Conservation (phyloP, 1,140 invertebrate species). For the Atta texana region DNA sequence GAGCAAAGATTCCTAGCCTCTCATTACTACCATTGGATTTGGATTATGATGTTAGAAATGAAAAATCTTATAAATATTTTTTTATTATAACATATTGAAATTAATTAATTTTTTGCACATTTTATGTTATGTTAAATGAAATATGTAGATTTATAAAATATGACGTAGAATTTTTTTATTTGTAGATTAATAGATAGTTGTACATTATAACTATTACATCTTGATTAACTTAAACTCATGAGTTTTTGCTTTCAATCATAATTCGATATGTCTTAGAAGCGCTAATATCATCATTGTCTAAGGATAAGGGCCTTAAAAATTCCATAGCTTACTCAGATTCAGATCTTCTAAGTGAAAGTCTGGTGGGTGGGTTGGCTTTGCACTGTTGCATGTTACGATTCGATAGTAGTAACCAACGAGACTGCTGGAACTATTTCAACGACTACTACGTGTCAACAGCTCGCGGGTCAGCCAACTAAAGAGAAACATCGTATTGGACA, state of each 20-base stretch:
- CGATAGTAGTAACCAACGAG: conserved; percentile 86
- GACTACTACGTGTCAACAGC: conserved; percentile 77
- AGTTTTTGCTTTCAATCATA: conserved; percentile 30
- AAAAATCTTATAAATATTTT: not conserved
- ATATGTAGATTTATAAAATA: conserved; percentile 11
- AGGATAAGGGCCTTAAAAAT: conserved; percentile 50
- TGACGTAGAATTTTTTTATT: conserved; percentile 1
- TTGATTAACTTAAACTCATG: not conserved
- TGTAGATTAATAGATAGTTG: not conserved
- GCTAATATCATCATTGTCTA: conserved; percentile 29
- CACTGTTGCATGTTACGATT: conserved; percentile 87
- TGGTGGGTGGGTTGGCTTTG: conserved; percentile 86
- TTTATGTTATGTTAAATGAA: not conserved
- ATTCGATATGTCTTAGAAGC: not conserved
- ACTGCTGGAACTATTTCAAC: conserved; percentile 81
- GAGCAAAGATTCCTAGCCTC: not conserved
- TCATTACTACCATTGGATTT: conserved; percentile 24
- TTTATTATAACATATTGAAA: not conserved
- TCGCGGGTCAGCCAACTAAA: conserved; percentile 80
- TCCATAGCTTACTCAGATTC: conserved; percentile 62
- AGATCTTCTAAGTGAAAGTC: conserved; percentile 81
- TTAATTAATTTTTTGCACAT: conserved; percentile 10
- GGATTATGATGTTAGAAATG: conserved; percentile 35
- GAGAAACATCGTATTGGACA: conserved; percentile 84
- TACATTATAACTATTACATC: not conserved